Base-by-base conservation (phyloP, 1,140 invertebrate genomes). In the Tetranychus cinnabarinus region DNA sequence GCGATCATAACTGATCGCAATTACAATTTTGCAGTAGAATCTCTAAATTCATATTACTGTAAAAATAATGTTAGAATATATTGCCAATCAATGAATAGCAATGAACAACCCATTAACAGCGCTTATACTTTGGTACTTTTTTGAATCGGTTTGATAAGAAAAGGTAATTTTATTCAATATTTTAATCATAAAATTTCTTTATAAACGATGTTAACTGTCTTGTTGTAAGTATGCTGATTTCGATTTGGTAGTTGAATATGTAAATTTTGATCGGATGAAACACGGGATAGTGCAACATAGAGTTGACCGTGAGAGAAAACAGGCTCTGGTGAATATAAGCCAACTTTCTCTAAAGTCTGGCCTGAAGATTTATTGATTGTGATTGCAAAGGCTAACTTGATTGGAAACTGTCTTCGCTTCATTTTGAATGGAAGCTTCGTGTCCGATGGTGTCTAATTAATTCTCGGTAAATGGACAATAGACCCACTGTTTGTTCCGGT, bases 311-410 rank as follows among this genome's bases (percentile, higher is more conserved):
- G 48, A 23, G 48, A 7, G n/a, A 52, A 52, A 23, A 52, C 48
- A 52, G 48, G 48, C 48, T 13, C n/a, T 7, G 4, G 3, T 33
- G 23, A 52, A 3, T 4, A 4, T 2, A 52, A 2, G 3, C 48
- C 48, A 6, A 52, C 15, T 61, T 64, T 60, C 62, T 67, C 31
- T 54, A 72, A 63, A 67, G 74, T 71, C 59, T 76, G 72, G 36
- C 75, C 69, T 67, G 75, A 71, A 66, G 73, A 71, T 67, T 80
- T 77, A 66, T 77, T 78, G 54, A 77, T 76, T 23, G 74, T 72
- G 69, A 78, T 74, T 31, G 73, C 70, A 68, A 78, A 79, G 39
- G 76, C 39, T 8, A 65, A 42, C 50, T 39, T 34, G 13, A 63
- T 23, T 12, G 54, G 58, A 47, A 65, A 59, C 57, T 65, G 64